Conservation (phyloP, 2,113 vertebrate species). For the Stegastes partitus region DNA sequence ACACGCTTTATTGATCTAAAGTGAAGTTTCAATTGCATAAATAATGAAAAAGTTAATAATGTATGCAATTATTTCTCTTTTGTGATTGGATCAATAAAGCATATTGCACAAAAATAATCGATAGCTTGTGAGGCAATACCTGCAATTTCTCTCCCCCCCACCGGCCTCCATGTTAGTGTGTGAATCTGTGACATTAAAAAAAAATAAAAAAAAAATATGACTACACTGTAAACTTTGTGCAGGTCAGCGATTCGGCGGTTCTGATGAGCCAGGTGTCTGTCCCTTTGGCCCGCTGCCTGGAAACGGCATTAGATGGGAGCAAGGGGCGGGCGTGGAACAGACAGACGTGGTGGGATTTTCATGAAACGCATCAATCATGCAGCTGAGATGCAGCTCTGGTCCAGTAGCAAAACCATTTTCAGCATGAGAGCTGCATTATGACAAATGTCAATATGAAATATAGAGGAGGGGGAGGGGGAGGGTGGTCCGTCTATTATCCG, state of each 20-base stretch:
- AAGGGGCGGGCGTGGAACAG: not conserved
- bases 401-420: slow-evolving; percentile 43
- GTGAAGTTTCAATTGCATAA: slow-evolving; percentile 11
- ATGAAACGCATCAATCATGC: slow-evolving; percentile 63
- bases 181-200: not conserved
- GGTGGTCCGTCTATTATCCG: slow-evolving; percentile 13
- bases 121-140: slow-evolving; percentile 12
- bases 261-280: slow-evolving; percentile 72
- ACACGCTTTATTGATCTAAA: not conserved
- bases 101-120: slow-evolving; percentile 33
- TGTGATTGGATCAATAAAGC: slow-evolving; percentile 38
- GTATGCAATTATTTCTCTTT: slow-evolving; percentile 39
- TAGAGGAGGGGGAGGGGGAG: slow-evolving; percentile 2
- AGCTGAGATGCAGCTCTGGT: slow-evolving; percentile 26
- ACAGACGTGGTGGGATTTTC: slow-evolving; percentile 50
- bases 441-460: slow-evolving; percentile 55
- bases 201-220: slow-evolving; percentile 46
- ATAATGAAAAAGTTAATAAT: slow-evolving; percentile 51
- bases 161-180: too few relatives aligned
- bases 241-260: slow-evolving; percentile 60
- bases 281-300: slow-evolving; percentile 65
- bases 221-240: slow-evolving; percentile 33
- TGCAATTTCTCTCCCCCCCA: too few relatives aligned
- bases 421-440: slow-evolving; percentile 43
- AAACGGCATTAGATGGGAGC: slow-evolving; percentile 65